Conservation (phyloP, 2,888 invertebrate genomes). For the Pristionchus exspectatus region DNA sequence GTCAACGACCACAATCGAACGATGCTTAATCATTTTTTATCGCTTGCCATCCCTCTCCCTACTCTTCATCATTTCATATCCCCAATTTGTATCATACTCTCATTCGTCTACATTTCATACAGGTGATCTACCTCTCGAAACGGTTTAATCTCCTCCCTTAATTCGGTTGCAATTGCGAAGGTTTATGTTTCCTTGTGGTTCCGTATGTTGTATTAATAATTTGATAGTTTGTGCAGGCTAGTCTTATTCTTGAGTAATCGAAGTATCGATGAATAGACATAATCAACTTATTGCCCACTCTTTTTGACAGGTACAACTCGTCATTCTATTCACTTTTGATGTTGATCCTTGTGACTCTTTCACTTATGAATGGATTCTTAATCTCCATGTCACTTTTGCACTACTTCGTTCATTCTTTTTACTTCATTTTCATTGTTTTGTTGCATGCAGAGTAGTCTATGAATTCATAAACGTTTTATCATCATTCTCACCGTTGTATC, state of each 20-base stretch:
- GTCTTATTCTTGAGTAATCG: not conserved
- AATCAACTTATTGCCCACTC: conserved; percentile 13
- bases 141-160: conserved; percentile 8
- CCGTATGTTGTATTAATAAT: conserved; percentile 42
- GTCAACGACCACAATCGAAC: conserved; percentile 12
- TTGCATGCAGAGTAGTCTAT: conserved; percentile 37
- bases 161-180: conserved; percentile 39
- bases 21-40: conserved; percentile 40
- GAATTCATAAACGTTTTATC: conserved; percentile 35
- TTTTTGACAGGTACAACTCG: conserved; percentile 33
- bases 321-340: conserved; percentile 44
- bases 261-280: conserved; percentile 16
- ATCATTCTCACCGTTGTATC: not conserved
- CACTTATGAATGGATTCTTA: conserved; percentile 45
- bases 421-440: conserved; percentile 29
- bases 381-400: conserved; percentile 38
- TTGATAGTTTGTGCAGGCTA: conserved; percentile 20
- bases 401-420: conserved; percentile 11
- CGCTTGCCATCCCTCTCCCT: not conserved
- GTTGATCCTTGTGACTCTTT: conserved; percentile 48
- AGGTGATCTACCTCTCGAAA: conserved; percentile 30
- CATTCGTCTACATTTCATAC: conserved; percentile 2
- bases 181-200: conserved; percentile 30
- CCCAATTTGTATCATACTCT: conserved; percentile 29
- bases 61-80: not conserved